phyloP scores from a whole-genome alignment of 2,797 vertebrate species.

The Podarcis lilfordi region DNA sequence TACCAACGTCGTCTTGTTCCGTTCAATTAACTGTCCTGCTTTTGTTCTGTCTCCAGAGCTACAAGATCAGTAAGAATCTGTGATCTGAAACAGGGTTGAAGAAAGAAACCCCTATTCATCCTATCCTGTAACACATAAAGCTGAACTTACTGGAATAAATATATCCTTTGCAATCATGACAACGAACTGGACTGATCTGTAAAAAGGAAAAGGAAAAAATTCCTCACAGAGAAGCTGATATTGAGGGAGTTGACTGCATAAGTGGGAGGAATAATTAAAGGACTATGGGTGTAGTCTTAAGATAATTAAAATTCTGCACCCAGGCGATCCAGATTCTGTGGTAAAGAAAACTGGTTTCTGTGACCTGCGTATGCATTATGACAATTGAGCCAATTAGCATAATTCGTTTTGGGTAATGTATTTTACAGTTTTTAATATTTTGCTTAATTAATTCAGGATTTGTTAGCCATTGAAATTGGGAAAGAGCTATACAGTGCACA shows the following conservation, averaged over 20 bases:
- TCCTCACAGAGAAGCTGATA: background rate
- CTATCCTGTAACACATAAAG: background rate
- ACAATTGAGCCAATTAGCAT: background rate
- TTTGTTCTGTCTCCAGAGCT: slow-evolving; percentile 26
- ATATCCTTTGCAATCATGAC: background rate
- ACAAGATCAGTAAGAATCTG: slow-evolving; percentile 27
- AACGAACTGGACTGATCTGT: background rate
- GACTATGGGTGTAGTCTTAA: background rate
- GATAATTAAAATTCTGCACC: background rate
- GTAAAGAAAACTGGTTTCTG: background rate
- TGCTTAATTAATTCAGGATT: background rate
- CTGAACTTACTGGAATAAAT: slow-evolving; percentile 6
- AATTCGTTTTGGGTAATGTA: background rate
- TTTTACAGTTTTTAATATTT: background rate
- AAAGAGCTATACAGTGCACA: too few species aligned
- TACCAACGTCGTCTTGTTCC: background rate
- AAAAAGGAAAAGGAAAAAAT: background rate
- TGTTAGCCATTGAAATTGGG: background rate
- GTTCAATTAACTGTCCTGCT: background rate
- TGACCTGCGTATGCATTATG: background rate
- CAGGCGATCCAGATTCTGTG: background rate
- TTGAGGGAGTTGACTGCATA: background rate
- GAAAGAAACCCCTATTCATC: background rate
- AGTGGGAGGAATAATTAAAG: background rate
- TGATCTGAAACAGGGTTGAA: slow-evolving; percentile 16